A percentile compares a stretch with the other conserved stretches of the same genome.
phyloP scores from a whole-genome alignment of 2,888 invertebrate genomes.

The Archips crataeganus region DNA sequence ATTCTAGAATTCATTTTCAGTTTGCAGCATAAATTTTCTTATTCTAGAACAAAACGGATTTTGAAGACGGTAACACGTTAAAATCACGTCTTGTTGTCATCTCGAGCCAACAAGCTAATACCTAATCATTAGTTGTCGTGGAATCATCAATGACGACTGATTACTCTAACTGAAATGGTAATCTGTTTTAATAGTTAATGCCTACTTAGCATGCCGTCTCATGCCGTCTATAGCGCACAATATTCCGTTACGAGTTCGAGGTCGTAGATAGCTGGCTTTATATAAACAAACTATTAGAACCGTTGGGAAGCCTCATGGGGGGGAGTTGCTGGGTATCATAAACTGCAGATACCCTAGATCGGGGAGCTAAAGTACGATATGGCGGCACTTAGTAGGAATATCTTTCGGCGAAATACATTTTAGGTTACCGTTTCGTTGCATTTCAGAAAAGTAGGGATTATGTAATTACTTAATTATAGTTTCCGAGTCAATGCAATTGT shows the following conservation, averaged over 20 bases:
- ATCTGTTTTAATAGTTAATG: not conserved
- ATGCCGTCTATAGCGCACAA: constrained; percentile 6
- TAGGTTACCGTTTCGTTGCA: not conserved
- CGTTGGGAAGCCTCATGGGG: constrained; percentile 3
- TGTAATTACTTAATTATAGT: not conserved
- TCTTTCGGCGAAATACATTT: not conserved
- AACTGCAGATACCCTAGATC: constrained; percentile 6
- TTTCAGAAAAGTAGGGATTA: not conserved
- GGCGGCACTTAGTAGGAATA: not conserved
- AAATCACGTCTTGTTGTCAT: too few relatives aligned
- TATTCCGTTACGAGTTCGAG: constrained; percentile 10
- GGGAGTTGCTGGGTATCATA: constrained; percentile 7
- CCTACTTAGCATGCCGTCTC: not conserved
- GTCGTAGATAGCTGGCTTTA: constrained; percentile 9
- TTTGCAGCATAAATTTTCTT: too few relatives aligned
- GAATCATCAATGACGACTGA: not conserved
- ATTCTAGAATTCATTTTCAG: too few relatives aligned
- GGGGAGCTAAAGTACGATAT: constrained; percentile 2
- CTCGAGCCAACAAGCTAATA: not conserved
- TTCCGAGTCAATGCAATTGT: not conserved
- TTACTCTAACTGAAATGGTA: not conserved
- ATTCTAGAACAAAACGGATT: too few relatives aligned
- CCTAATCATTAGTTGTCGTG: not conserved
- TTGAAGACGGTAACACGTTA: too few relatives aligned
- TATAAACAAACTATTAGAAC: constrained; percentile 15